A percentile compares a stretch with the other conserved stretches of the same genome.
These are phyloP conservation scores for Lithobates pipiens DNA, from an alignment of 2,797 vertebrate genomes.

Conservation along the genomic window DNA sequence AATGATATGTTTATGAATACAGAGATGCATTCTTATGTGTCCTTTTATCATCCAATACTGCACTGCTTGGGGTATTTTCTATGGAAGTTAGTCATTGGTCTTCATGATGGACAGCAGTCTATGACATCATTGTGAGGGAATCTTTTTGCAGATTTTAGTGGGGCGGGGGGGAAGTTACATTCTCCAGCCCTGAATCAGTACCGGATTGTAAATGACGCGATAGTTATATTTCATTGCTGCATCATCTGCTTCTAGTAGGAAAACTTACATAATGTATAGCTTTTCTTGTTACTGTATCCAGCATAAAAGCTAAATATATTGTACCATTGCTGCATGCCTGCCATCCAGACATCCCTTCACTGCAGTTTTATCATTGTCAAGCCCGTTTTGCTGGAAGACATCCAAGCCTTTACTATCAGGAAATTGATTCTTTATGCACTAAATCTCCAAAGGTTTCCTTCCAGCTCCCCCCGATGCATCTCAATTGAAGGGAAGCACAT, in stretches of 20 bases:
- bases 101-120: neutral
- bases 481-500: constrained; percentile 50
- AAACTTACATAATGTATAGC: neutral
- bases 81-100: neutral
- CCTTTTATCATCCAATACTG: too few relatives aligned
- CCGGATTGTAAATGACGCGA: neutral
- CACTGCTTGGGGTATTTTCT: too few relatives aligned
- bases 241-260: neutral
- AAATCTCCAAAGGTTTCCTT: constrained; percentile 38
- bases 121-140: neutral
- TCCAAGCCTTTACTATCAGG: constrained; percentile 42
- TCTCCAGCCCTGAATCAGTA: neutral
- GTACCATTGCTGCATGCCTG: neutral
- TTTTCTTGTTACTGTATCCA: neutral
- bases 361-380: constrained; percentile 9
- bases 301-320: neutral
- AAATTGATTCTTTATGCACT: constrained; percentile 51
- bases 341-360: neutral
- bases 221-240: neutral
- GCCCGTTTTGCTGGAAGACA: constrained; percentile 6
- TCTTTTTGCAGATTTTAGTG: neutral
- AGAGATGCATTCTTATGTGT: too few relatives aligned
- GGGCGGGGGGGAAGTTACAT: neutral
- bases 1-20: too few relatives aligned
- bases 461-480: constrained; percentile 18